phyloP scores from a whole-genome alignment of 2,113 vertebrate species.

The Speoplatyrhinus poulsoni region DNA sequence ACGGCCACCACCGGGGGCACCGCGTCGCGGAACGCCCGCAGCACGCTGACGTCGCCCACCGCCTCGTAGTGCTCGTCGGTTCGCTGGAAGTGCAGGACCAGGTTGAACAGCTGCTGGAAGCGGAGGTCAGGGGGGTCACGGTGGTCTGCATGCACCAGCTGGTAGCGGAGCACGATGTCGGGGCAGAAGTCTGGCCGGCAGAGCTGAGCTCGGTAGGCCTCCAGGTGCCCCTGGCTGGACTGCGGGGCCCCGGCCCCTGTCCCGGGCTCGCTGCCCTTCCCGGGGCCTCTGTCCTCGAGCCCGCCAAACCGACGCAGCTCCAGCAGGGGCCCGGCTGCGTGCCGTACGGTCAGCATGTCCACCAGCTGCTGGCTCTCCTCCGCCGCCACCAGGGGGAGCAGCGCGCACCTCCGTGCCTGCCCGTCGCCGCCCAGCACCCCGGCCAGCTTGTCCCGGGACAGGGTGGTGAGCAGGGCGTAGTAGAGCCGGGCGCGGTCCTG shows the following conservation, averaged over 20 bases:
- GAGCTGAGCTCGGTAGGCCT: slow-evolving; percentile 70
- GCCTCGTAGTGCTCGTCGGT: slow-evolving; percentile 72
- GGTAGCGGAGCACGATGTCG: slow-evolving; percentile 66
- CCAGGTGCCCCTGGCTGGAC: slow-evolving; percentile 12
- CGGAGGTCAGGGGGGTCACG: slow-evolving; percentile 38
- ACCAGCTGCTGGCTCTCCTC: slow-evolving; percentile 81
- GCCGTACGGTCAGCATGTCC: slow-evolving; percentile 73
- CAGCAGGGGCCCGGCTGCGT: slow-evolving; percentile 57
- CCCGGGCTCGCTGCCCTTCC: not conserved
- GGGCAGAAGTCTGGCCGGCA: slow-evolving; percentile 56
- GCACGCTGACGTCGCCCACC: slow-evolving; percentile 74
- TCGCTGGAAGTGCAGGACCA: slow-evolving; percentile 80
- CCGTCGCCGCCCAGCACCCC: slow-evolving; percentile 65
- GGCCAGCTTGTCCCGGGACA: slow-evolving; percentile 80
- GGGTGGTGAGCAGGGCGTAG: slow-evolving; percentile 83
- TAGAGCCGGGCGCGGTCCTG: slow-evolving; percentile 86
- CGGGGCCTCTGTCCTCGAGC: not conserved
- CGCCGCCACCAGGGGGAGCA: slow-evolving; percentile 79
- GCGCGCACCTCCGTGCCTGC: slow-evolving; percentile 68
- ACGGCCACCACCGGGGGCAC: slow-evolving; percentile 64
- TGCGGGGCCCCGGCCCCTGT: rapidly evolving
- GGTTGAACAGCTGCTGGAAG: slow-evolving; percentile 77
- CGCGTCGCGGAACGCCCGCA: slow-evolving; percentile 72
- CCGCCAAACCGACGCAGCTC: slow-evolving; percentile 45
- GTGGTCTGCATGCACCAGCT: slow-evolving; percentile 58